Conservation (phyloP, 1,140 invertebrate species). For the Hypsibius dujardini region DNA sequence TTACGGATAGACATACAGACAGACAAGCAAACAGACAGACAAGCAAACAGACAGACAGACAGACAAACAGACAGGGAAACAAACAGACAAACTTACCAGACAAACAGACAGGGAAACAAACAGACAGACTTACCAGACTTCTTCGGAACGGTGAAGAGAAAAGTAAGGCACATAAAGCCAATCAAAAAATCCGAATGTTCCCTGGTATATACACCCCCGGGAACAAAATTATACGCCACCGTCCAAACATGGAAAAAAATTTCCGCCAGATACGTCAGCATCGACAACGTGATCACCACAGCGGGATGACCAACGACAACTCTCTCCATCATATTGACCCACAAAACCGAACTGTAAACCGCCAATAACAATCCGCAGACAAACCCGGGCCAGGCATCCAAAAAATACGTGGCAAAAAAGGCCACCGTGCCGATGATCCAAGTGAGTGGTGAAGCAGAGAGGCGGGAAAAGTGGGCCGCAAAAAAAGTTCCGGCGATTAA, state of each 20-base stretch:
- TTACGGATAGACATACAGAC: slow-evolving; percentile 3
- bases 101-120: slow-evolving; percentile 15
- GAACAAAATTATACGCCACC: slow-evolving; percentile 35
- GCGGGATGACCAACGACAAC: slow-evolving; percentile 29
- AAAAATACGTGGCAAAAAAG: slow-evolving; percentile 27
- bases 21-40: slow-evolving; percentile 16
- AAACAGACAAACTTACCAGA: neutral
- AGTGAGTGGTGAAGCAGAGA: slow-evolving; percentile 24
- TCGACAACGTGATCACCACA: slow-evolving; percentile 28
- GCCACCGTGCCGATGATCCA: slow-evolving; percentile 26
- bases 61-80: slow-evolving; percentile 14
- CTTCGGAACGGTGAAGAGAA: neutral
- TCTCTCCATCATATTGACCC: slow-evolving; percentile 29
- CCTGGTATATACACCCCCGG: slow-evolving; percentile 33
- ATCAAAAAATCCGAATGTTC: slow-evolving; percentile 33
- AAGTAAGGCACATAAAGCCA: slow-evolving; percentile 19
- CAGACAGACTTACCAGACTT: slow-evolving; percentile 7
- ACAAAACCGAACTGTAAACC: slow-evolving; percentile 30
- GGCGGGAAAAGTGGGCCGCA: neutral
- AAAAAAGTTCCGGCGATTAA: neutral
- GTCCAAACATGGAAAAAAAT: slow-evolving; percentile 35
- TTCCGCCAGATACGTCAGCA: slow-evolving; percentile 30
- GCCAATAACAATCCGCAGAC: slow-evolving; percentile 29
- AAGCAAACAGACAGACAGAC: slow-evolving; percentile 11
- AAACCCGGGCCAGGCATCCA: slow-evolving; percentile 28